Percentiles rank a stretch among this genome's conserved stretches.
These are phyloP conservation scores for Brachyptera putata DNA, from an alignment of 2,888 invertebrate genomes.

Conservation along the genomic window DNA sequence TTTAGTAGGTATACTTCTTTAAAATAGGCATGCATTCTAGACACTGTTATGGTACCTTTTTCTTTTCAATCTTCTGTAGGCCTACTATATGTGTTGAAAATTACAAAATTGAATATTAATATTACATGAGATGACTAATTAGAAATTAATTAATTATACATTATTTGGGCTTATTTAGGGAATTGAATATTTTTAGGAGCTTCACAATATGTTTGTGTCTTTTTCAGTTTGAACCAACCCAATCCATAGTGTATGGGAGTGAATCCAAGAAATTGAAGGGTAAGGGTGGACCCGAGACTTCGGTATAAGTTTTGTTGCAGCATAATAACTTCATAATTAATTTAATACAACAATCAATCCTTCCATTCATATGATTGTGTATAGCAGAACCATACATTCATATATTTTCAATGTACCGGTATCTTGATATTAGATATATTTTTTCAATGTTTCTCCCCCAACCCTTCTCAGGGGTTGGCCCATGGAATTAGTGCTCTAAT, in stretches of 20 bases:
- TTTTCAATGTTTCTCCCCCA: background rate
- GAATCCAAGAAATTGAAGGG: slow-evolving; percentile 22
- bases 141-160: too few species aligned
- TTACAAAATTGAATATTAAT: background rate
- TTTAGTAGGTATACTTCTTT: too few species aligned
- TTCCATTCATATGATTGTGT: background rate
- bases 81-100: background rate
- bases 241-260: slow-evolving; percentile 24
- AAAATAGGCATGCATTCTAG: background rate
- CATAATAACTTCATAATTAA: too few species aligned
- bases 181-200: too few species aligned
- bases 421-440: background rate
- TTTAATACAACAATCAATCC: too few species aligned
- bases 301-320: slow-evolving; percentile 28
- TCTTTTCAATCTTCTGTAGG: background rate
- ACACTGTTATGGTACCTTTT: background rate
- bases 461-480: too few species aligned
- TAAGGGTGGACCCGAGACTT: slow-evolving; percentile 28
- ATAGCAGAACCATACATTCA: background rate
- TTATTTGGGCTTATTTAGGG: too few species aligned
- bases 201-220: too few species aligned
- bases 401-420: background rate
- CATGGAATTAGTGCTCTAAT: too few species aligned
- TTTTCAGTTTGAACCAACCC: slow-evolving; percentile 28
- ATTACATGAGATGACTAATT: too few species aligned